Conservation (phyloP, 2,113 vertebrate species). For the Cyrtonyx montezumae region DNA sequence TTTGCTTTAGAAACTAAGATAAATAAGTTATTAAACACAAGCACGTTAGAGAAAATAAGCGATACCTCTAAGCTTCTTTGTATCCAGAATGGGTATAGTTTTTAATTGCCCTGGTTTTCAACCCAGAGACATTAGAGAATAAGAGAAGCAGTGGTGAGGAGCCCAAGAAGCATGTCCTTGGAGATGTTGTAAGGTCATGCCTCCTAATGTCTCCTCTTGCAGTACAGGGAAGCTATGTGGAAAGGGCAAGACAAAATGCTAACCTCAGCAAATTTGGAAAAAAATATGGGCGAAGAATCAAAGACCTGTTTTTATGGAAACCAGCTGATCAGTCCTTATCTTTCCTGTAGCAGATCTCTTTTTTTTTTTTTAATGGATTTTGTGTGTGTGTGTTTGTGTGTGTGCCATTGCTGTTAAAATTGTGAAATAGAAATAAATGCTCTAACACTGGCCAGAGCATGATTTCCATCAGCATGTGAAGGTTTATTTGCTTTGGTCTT, state of each 20-base stretch:
- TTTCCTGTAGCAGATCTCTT: background rate
- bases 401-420: background rate
- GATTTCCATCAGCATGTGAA: background rate
- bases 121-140: background rate
- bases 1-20: background rate
- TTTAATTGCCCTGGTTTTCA: background rate
- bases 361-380: no score
- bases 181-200: background rate
- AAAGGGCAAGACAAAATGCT: background rate
- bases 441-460: background rate
- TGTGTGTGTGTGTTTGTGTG: no score
- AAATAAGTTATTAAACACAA: background rate
- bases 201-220: background rate
- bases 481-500: slow-evolving; percentile 19
- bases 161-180: background rate
- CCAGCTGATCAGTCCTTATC: background rate
- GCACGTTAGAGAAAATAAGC: background rate
- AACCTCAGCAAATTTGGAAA: background rate
- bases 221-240: background rate
- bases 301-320: slow-evolving; percentile 15
- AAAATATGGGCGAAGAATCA: slow-evolving; percentile 10
- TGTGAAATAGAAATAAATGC: background rate
- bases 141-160: background rate
- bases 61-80: background rate
- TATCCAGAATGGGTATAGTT: background rate